Evolutionary conservation across 2,888 invertebrate genomes (phyloP).

Genomic region (Ptilodon capucinus): DNA sequence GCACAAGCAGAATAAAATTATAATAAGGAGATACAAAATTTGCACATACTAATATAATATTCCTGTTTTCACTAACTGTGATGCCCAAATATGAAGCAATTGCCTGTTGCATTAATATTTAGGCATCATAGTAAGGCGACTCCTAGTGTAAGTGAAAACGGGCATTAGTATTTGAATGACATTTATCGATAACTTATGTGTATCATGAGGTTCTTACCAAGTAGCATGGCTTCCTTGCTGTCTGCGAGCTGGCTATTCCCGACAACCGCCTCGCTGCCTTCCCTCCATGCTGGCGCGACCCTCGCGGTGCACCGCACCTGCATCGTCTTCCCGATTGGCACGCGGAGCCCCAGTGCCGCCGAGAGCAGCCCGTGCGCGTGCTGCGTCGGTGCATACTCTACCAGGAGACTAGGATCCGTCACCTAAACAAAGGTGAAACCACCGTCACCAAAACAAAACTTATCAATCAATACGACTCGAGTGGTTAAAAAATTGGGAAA

Average conservation of each 20-base stretch:
- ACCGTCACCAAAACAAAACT: background rate
- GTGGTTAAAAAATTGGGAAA: no score
- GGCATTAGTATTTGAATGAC: no score
- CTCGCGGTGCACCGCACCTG: conserved; percentile 72
- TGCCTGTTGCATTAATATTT: no score
- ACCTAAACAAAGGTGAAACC: conserved; percentile 45
- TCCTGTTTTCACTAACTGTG: no score
- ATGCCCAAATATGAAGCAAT: no score
- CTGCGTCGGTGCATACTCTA: conserved; percentile 69
- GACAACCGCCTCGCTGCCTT: conserved; percentile 75
- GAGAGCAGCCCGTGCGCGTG: conserved; percentile 72
- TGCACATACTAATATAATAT: no score
- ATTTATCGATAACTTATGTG: background rate
- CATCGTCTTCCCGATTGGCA: conserved; percentile 69
- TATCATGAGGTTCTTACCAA: conserved; percentile 54
- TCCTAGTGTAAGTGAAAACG: no score
- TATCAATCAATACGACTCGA: no score
- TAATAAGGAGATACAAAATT: no score
- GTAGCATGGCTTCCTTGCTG: conserved; percentile 76
- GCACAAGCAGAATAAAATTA: no score
- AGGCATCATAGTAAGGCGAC: no score
- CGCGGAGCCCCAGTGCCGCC: conserved; percentile 66
- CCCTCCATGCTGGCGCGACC: conserved; percentile 74
- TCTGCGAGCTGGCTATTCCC: conserved; percentile 73
- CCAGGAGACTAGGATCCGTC: conserved; percentile 61